Conservation (phyloP, 2,888 invertebrate species). For the Pristionchus maxplancki region DNA sequence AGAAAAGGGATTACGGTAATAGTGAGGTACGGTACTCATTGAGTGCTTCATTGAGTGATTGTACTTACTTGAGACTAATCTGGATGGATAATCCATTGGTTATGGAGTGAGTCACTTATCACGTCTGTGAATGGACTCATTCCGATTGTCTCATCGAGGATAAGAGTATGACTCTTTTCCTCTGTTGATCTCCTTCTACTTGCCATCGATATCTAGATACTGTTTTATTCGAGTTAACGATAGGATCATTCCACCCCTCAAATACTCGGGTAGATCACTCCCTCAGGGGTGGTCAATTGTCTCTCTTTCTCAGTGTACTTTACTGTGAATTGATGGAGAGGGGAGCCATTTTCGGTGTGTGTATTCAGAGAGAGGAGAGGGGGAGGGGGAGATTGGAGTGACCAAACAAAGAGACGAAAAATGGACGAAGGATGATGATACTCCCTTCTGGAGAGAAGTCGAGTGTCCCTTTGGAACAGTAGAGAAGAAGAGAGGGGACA, state of each 20-base stretch:
- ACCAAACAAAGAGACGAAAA: slow-evolving; percentile 31
- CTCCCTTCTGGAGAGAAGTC: background rate
- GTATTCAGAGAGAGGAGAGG: slow-evolving; percentile 34
- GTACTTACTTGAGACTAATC: slow-evolving; percentile 5
- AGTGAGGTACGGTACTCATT: background rate
- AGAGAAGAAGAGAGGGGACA: background rate
- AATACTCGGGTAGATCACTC: background rate
- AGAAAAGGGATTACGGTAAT: background rate
- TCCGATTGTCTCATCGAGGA: background rate
- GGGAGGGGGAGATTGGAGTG: slow-evolving; percentile 31
- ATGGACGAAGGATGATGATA: slow-evolving; percentile 5
- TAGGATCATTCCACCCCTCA: too few relatives aligned
- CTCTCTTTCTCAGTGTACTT: slow-evolving; percentile 25
- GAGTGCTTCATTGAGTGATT: background rate
- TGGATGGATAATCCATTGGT: background rate
- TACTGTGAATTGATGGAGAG: slow-evolving; percentile 38
- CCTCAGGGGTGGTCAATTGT: slow-evolving; percentile 2
- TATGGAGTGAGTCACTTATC: background rate
- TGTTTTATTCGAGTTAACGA: too few relatives aligned
- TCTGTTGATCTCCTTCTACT: too few relatives aligned
- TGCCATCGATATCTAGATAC: too few relatives aligned
- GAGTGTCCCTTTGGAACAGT: slow-evolving; percentile 4
- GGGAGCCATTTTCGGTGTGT: slow-evolving; percentile 33
- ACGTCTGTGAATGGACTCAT: background rate
- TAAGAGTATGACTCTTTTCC: too few relatives aligned